Conservation (phyloP, 2,797 vertebrate genomes). For the Chaetodon trifasciatus region DNA sequence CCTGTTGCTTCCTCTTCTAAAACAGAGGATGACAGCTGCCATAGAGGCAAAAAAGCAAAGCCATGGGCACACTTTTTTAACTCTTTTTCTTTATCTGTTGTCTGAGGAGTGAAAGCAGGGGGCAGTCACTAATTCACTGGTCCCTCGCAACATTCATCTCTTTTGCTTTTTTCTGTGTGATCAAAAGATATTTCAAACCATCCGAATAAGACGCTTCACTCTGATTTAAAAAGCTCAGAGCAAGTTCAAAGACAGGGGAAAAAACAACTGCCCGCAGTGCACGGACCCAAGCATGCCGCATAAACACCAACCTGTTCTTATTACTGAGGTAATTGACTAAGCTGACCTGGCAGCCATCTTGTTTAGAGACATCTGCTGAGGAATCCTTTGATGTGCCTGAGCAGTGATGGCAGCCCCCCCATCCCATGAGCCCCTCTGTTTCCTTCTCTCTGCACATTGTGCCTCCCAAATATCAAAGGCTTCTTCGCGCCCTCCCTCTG, state of each 20-base stretch:
- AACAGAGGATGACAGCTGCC: conserved; percentile 74
- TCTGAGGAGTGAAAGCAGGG: conserved; percentile 16
- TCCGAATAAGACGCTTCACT: conserved; percentile 31
- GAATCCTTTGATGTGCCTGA: conserved; percentile 74
- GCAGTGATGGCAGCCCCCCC: conserved; percentile 54
- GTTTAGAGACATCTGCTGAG: conserved; percentile 76
- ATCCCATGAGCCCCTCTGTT: conserved; percentile 61
- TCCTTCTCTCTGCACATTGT: conserved; percentile 54
- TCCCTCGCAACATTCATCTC: conserved; percentile 12
- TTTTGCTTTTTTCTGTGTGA: conserved; percentile 8
- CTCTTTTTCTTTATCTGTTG: conserved; percentile 16
- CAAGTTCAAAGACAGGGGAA: conserved; percentile 32
- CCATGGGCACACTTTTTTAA: conserved; percentile 46
- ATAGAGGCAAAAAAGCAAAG: conserved; percentile 63
- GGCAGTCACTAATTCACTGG: conserved; percentile 33
- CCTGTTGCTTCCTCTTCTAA: conserved; percentile 60
- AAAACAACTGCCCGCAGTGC: conserved; percentile 6
- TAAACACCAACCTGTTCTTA: conserved; percentile 53
- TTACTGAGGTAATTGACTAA: conserved; percentile 66
- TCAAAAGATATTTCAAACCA: conserved; percentile 35
- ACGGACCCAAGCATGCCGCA: neutral
- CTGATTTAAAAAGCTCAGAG: conserved; percentile 34
- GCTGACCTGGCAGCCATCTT: conserved; percentile 77
- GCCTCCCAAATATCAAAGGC: conserved; percentile 70
- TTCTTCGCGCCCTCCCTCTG: conserved; percentile 38